These are phyloP conservation scores for Catocala nupta DNA, from an alignment of 2,888 invertebrate genomes.

Conservation along the genomic window DNA sequence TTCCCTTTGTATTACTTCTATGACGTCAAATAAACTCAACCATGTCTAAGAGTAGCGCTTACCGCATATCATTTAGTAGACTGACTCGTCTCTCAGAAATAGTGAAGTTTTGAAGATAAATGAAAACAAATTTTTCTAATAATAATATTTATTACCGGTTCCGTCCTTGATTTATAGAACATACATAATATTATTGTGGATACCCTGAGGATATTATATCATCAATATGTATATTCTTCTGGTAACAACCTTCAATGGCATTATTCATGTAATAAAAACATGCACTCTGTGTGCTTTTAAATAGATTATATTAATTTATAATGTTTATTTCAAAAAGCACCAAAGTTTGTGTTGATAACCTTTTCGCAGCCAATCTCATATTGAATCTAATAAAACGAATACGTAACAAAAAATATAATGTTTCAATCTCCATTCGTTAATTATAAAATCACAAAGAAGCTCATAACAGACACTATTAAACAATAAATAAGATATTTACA, in stretches of 20 bases:
- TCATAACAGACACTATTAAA: constrained; percentile 21
- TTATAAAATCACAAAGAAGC: constrained; percentile 24
- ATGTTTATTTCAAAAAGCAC: neutral
- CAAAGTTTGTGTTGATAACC: constrained; percentile 1
- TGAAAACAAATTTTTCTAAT: constrained; percentile 5
- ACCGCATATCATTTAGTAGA: no score
- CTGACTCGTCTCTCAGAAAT: no score
- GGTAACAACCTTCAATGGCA: no score
- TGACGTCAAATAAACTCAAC: no score
- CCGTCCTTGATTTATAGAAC: neutral
- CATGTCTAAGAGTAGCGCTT: no score
- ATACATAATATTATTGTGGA: neutral
- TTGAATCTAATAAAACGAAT: constrained; percentile 5
- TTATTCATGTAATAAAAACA: no score
- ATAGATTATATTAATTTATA: no score
- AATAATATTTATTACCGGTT: constrained; percentile 7
- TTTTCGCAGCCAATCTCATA: neutral
- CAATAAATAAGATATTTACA: constrained; percentile 67
- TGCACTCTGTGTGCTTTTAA: neutral
- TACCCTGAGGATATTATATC: neutral
- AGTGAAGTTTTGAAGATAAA: neutral
- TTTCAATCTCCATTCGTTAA: constrained; percentile 10
- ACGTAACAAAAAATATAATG: constrained; percentile 8
- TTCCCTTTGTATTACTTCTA: no score
- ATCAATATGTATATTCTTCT: no score